Percentiles rank a stretch among this genome's conserved stretches.
phyloP scores from a whole-genome alignment of 2,113 vertebrate species.

The Odocoileus hemionus region DNA sequence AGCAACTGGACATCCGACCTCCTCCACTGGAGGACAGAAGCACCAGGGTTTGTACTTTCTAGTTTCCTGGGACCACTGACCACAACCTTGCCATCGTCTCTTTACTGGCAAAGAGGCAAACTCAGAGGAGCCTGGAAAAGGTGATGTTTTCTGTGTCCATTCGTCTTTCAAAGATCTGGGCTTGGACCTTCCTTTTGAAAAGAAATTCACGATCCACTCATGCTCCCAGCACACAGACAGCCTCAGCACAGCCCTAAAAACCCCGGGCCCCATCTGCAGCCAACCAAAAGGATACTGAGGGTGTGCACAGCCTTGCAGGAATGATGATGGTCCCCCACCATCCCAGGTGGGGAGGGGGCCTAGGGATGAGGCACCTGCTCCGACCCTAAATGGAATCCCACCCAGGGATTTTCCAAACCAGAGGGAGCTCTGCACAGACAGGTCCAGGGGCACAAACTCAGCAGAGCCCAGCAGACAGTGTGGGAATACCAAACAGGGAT shows the following conservation, averaged over 20 bases:
- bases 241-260: not conserved
- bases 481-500: not conserved
- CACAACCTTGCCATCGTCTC: rapidly evolving
- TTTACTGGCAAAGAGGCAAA: not conserved
- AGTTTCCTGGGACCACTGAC: not conserved
- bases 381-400: not conserved
- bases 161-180: not conserved
- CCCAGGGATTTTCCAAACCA: not conserved
- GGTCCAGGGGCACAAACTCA: not conserved
- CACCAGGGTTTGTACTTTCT: rapidly evolving
- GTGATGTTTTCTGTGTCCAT: not conserved
- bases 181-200: not conserved
- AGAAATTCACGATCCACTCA: not conserved
- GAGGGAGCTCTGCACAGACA: not conserved
- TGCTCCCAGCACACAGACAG: not conserved
- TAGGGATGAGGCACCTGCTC: not conserved
- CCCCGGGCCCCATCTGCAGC: too few relatives aligned
- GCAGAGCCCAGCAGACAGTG: not conserved
- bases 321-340: not conserved
- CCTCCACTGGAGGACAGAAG: not conserved
- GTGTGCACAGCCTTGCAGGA: not conserved
- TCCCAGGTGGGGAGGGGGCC: not conserved
- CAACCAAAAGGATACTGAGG: not conserved
- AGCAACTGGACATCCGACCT: not conserved
- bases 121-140: not conserved